A percentile compares a stretch with the other conserved stretches of the same genome.
These are phyloP conservation scores for Henricia sp. DNA, from an alignment of 53 echinoderm and acorn worm genomes.

Conservation along the genomic window DNA sequence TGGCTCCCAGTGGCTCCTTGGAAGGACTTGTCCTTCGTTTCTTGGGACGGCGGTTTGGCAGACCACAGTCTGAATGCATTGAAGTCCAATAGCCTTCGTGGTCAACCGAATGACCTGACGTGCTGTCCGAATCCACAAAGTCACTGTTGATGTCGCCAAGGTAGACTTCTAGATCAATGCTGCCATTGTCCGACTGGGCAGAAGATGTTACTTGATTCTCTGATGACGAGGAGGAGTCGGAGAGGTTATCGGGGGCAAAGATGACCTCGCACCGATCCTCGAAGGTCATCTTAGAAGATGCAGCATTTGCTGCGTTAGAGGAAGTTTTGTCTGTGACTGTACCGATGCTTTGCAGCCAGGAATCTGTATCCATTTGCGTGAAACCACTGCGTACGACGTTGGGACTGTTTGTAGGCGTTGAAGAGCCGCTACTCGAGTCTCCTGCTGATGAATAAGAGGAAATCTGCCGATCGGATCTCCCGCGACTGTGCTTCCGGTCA, in stretches of 20 bases:
- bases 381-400: slow-evolving; percentile 49
- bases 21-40: slow-evolving; percentile 35
- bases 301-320: slow-evolving; percentile 76
- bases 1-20: slow-evolving; percentile 29
- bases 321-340: slow-evolving; percentile 29
- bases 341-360: slow-evolving; percentile 88
- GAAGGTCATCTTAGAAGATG: slow-evolving; percentile 61
- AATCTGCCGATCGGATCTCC: slow-evolving; percentile 41
- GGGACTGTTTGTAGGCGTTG: slow-evolving; percentile 82
- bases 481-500: slow-evolving; percentile 52
- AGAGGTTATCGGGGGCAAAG: slow-evolving; percentile 68
- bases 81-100: slow-evolving; percentile 99
- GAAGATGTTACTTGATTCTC: slow-evolving; percentile 79
- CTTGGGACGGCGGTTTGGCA: slow-evolving; percentile 61
- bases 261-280: slow-evolving; percentile 64
- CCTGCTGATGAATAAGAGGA: slow-evolving; percentile 14
- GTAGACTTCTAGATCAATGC: slow-evolving; percentile 90
- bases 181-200: slow-evolving; percentile 82
- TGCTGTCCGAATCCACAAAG: slow-evolving; percentile 82
- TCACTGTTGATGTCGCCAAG: slow-evolving; percentile 84
- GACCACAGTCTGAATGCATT: slow-evolving; percentile 98
- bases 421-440: slow-evolving; percentile 70
- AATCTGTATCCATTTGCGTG: slow-evolving; percentile 83
- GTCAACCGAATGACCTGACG: slow-evolving; percentile 88
- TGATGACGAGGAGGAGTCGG: slow-evolving; percentile 87